Conservation (phyloP, 2,888 invertebrate species). For the Drosophila siamana region DNA sequence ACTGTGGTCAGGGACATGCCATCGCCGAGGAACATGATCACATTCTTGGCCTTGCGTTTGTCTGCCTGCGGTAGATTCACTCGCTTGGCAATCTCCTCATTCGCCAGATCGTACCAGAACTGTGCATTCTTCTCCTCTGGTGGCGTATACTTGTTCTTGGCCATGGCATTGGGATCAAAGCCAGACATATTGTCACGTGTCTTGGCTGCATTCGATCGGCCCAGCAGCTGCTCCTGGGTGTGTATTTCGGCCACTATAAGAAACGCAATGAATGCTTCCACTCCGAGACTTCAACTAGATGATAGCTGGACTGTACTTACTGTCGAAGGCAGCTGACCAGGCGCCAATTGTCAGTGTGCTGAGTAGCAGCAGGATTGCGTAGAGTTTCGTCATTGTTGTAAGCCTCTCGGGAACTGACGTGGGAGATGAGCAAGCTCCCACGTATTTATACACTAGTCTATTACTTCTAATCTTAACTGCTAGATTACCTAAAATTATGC, state of each 20-base stretch:
- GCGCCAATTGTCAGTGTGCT: conserved; percentile 14
- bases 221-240: conserved; percentile 55
- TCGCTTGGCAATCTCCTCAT: conserved; percentile 56
- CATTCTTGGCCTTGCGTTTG: conserved; percentile 71
- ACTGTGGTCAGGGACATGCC: conserved; percentile 91
- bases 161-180: conserved; percentile 64
- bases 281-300: background rate
- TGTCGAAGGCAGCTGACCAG: conserved; percentile 32
- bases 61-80: conserved; percentile 61
- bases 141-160: conserved; percentile 56
- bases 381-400: conserved; percentile 29
- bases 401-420: conserved; percentile 29
- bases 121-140: conserved; percentile 64
- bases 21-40: conserved; percentile 86
- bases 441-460: conserved; percentile 36
- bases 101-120: conserved; percentile 71
- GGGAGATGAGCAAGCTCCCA: background rate
- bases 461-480: conserved; percentile 42
- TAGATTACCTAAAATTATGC: conserved; percentile 11
- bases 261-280: background rate
- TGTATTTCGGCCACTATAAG: conserved; percentile 50
- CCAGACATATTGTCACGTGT: background rate
- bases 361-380: conserved; percentile 23
- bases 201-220: background rate
- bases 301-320: conserved; percentile 25